Evolutionary conservation across 2,888 invertebrate species (phyloP).

Genomic region (Scaptomyza parva): DNA sequence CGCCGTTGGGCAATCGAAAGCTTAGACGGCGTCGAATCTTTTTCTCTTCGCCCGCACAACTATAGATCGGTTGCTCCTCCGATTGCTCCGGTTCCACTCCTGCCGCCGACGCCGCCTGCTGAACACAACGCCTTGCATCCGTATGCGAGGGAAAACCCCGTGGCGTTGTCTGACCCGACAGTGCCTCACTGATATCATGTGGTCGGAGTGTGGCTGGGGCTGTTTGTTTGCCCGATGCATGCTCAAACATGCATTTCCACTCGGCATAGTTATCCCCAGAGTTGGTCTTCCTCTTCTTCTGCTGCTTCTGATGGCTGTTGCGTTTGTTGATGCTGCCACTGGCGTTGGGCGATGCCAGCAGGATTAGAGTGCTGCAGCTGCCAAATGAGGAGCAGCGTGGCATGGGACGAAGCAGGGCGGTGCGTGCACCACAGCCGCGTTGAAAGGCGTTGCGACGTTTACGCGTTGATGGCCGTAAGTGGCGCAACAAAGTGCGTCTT

Average conservation of each 20-base stretch:
- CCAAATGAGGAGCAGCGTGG: slow-evolving; percentile 70
- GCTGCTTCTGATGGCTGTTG: slow-evolving; percentile 9
- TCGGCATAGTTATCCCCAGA: slow-evolving; percentile 54
- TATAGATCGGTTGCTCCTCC: slow-evolving; percentile 36
- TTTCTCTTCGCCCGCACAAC: slow-evolving; percentile 28
- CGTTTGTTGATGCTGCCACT: background rate
- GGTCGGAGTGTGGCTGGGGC: slow-evolving; percentile 17
- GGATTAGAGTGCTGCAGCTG: slow-evolving; percentile 52
- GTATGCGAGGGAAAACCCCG: slow-evolving; percentile 76
- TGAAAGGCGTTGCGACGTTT: slow-evolving; percentile 27
- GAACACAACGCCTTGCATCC: slow-evolving; percentile 47
- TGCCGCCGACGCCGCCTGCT: no score
- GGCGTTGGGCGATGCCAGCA: slow-evolving; percentile 30
- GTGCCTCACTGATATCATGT: slow-evolving; percentile 61
- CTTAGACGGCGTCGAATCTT: slow-evolving; percentile 56
- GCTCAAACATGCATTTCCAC: slow-evolving; percentile 71
- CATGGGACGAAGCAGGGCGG: slow-evolving; percentile 61
- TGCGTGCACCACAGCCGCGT: slow-evolving; percentile 26
- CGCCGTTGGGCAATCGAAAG: slow-evolving; percentile 50
- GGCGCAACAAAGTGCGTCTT: slow-evolving; percentile 31
- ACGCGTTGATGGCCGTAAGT: slow-evolving; percentile 4
- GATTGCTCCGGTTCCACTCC: background rate
- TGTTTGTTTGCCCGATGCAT: slow-evolving; percentile 18
- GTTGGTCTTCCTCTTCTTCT: background rate
- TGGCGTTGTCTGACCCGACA: slow-evolving; percentile 76